phyloP scores from a whole-genome alignment of 2,888 invertebrate genomes.

The Eristalinus sepulchralis region DNA sequence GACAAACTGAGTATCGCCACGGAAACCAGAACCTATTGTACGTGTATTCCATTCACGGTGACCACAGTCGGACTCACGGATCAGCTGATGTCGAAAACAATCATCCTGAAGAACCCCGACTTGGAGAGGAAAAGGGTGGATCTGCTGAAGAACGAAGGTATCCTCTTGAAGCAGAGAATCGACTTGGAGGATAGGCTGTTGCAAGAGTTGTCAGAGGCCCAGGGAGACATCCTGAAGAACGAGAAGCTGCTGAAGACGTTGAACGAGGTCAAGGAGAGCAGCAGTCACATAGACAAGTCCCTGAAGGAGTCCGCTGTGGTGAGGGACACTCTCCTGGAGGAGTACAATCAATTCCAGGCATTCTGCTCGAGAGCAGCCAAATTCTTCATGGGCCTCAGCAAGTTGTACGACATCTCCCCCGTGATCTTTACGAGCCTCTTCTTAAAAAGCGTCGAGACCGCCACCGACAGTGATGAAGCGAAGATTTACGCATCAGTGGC shows the following conservation, averaged over 20 bases:
- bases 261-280: slow-evolving; percentile 90
- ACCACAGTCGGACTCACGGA: slow-evolving; percentile 86
- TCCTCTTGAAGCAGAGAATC: slow-evolving; percentile 91
- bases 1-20: slow-evolving; percentile 75
- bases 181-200: slow-evolving; percentile 92
- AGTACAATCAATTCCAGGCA: slow-evolving; percentile 83
- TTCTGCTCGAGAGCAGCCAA: slow-evolving; percentile 77
- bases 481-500: slow-evolving; percentile 77
- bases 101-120: slow-evolving; percentile 92
- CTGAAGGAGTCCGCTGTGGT: slow-evolving; percentile 86
- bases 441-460: slow-evolving; percentile 77
- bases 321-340: slow-evolving; percentile 83
- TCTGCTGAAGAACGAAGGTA: slow-evolving; percentile 91
- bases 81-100: slow-evolving; percentile 87
- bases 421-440: slow-evolving; percentile 82
- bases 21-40: slow-evolving; percentile 76
- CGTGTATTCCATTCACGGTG: slow-evolving; percentile 80
- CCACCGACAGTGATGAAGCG: slow-evolving; percentile 65
- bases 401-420: slow-evolving; percentile 80
- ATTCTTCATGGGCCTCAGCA: slow-evolving; percentile 78
- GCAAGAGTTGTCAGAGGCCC: slow-evolving; percentile 88
- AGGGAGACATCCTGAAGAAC: slow-evolving; percentile 93
- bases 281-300: slow-evolving; percentile 86
- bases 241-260: slow-evolving; percentile 88
- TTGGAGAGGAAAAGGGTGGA: slow-evolving; percentile 91